Percentiles rank a stretch among this genome's conserved stretches.
Evolutionary conservation across 2,113 vertebrate species (phyloP).

Genomic region (Pipa parva): DNA sequence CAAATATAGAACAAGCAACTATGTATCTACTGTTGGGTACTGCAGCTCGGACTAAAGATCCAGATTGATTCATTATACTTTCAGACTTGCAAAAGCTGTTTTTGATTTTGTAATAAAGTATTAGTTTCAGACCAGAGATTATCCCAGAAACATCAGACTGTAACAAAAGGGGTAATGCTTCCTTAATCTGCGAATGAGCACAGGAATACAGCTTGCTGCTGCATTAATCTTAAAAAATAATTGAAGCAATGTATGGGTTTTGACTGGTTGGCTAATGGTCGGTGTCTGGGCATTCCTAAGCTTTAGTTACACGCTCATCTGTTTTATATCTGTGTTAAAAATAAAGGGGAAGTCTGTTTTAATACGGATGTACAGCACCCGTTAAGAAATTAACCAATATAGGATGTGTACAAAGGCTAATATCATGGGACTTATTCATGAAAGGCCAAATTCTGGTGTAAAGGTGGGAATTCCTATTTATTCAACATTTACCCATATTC

Average conservation of each 20-base stretch:
- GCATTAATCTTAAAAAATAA: slow-evolving; percentile 16
- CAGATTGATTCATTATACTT: slow-evolving; percentile 46
- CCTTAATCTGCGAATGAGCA: slow-evolving; percentile 60
- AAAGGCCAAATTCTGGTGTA: no score
- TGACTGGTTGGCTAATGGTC: background rate
- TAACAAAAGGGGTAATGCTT: slow-evolving; percentile 63
- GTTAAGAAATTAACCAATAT: no score
- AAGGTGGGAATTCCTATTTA: no score
- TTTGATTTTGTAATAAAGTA: slow-evolving; percentile 65
- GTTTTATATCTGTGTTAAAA: background rate
- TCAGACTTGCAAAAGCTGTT: slow-evolving; percentile 48
- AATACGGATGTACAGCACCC: no score
- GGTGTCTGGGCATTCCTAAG: background rate
- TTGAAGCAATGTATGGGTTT: background rate
- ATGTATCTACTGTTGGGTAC: no score
- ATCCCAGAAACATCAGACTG: slow-evolving; percentile 63
- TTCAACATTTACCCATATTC: no score
- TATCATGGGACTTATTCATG: no score
- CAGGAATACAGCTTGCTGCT: slow-evolving; percentile 18
- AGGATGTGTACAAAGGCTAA: no score
- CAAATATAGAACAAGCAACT: no score
- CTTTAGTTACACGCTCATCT: background rate
- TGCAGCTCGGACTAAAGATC: no score
- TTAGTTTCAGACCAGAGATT: slow-evolving; percentile 65
- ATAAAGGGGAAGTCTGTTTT: no score